Conservation (phyloP, 2,113 vertebrate species). For the Psittacula cyanocephala region DNA sequence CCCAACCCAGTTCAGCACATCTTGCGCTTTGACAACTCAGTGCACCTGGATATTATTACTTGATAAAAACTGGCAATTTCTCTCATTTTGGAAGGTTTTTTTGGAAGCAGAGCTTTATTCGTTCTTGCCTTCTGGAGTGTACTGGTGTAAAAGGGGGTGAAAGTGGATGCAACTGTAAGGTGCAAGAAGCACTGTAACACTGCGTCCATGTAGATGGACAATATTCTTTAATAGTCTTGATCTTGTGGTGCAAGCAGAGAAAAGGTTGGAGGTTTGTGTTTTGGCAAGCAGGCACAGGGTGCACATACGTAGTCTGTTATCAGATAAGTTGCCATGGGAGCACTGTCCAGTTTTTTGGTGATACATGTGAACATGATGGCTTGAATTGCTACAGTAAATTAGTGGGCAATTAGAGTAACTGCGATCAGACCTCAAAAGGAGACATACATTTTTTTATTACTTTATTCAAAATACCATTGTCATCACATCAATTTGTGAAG, state of each 20-base stretch:
- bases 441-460: background rate
- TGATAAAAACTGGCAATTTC: slow-evolving; percentile 23
- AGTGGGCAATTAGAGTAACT: background rate
- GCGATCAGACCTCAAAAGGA: background rate
- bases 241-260: background rate
- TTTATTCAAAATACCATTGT: background rate
- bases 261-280: background rate
- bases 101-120: background rate
- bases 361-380: background rate
- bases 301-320: rapidly evolving
- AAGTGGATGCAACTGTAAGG: background rate
- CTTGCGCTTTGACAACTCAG: slow-evolving; percentile 40
- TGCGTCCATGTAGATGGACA: background rate
- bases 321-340: background rate
- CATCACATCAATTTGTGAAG: background rate
- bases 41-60: slow-evolving; percentile 53
- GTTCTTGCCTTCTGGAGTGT: background rate
- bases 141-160: background rate
- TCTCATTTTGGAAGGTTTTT: background rate
- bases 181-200: background rate
- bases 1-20: background rate
- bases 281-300: background rate
- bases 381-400: background rate
- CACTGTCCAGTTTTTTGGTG: background rate
- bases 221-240: background rate